Conservation (phyloP, 2,888 invertebrate genomes). For the Tenthredo distinguenda region DNA sequence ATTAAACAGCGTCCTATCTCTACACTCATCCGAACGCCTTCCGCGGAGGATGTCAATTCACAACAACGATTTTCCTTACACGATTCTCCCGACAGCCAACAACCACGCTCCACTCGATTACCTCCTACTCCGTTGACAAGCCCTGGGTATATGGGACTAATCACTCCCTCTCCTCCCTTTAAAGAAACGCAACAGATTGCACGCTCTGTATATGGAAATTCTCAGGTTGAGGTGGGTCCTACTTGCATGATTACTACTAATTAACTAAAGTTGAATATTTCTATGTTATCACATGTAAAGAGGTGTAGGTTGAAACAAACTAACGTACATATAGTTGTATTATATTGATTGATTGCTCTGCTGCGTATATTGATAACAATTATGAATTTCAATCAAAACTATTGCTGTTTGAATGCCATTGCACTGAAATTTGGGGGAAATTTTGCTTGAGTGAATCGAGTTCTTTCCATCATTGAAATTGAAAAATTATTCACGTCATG, state of each 20-base stretch:
- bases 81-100: conserved; percentile 57
- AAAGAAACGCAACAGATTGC: conserved; percentile 74
- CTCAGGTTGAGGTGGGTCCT: conserved; percentile 75
- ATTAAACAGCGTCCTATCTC: conserved; percentile 59
- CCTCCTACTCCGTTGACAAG: conserved; percentile 75
- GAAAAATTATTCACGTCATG: neutral
- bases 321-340: neutral
- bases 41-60: conserved; percentile 55
- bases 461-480: neutral
- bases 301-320: neutral
- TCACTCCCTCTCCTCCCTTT: conserved; percentile 66
- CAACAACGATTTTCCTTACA: conserved; percentile 57
- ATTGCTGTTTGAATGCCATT: neutral
- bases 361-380: neutral
- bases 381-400: neutral
- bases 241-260: conserved; percentile 66
- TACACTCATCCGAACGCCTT: conserved; percentile 41
- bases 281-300: neutral
- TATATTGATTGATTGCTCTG: neutral
- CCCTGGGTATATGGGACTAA: conserved; percentile 67
- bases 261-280: conserved; percentile 37
- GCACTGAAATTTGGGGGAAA: neutral
- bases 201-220: conserved; percentile 75
- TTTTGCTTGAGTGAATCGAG: neutral
- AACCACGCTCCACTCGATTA: conserved; percentile 68